Conservation (phyloP, 2,113 vertebrate genomes). For the Ursus arctos region DNA sequence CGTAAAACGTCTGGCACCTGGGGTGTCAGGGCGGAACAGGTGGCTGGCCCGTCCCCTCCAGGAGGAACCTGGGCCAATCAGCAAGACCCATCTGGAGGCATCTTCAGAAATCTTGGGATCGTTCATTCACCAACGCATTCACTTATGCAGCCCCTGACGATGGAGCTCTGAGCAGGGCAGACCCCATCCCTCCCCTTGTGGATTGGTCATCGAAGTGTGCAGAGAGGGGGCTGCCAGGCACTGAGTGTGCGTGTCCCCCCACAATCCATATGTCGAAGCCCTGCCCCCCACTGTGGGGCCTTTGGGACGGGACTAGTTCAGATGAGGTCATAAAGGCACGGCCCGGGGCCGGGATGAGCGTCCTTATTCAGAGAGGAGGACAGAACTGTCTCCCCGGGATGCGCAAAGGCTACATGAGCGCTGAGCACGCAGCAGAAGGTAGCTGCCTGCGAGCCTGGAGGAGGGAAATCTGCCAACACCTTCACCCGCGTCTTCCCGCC, state of each 20-base stretch:
- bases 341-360: rapidly evolving
- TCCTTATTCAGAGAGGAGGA: neutral
- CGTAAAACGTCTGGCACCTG: neutral
- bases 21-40: neutral
- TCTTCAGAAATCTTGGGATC: neutral
- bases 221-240: neutral
- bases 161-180: neutral
- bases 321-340: rapidly evolving
- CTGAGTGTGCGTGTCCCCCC: neutral
- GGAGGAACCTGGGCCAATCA: neutral
- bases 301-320: neutral
- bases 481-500: neutral
- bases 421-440: rapidly evolving
- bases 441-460: rapidly evolving
- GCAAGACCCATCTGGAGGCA: neutral
- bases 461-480: neutral
- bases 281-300: neutral
- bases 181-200: neutral
- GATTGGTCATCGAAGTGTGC: rapidly evolving
- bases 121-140: neutral
- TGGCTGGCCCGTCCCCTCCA: neutral
- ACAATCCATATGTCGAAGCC: neutral
- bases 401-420: neutral
- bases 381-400: neutral
- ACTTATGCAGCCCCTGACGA: neutral